A percentile compares a stretch with the other conserved stretches of the same genome.
Evolutionary conservation across 2,797 vertebrate genomes (phyloP).

Genomic region (Eremophila alpestris): DNA sequence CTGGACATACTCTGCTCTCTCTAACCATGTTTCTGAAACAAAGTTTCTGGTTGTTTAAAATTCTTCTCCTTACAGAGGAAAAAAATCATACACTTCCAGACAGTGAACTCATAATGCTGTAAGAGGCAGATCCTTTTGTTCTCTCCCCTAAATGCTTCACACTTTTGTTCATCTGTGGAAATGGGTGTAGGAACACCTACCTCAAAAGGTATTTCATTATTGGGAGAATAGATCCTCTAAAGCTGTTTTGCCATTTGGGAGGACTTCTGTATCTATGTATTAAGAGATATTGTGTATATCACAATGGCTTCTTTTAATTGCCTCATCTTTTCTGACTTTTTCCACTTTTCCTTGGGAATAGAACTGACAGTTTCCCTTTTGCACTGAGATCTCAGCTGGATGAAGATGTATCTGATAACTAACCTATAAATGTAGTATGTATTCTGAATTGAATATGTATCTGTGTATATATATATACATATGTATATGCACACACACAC

Average conservation of each 20-base stretch:
- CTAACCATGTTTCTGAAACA: background rate
- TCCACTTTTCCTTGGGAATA: background rate
- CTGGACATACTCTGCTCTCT: background rate
- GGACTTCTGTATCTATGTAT: background rate
- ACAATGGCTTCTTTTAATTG: background rate
- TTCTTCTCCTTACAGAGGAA: background rate
- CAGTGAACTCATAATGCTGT: background rate
- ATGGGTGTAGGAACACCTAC: background rate
- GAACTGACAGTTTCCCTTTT: background rate
- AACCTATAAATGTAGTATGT: background rate
- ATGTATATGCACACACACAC: background rate
- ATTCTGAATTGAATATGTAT: background rate
- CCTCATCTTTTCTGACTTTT: background rate
- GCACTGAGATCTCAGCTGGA: background rate
- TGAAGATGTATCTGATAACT: background rate
- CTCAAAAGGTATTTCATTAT: background rate
- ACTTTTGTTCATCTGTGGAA: background rate
- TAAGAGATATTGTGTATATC: background rate
- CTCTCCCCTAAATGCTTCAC: background rate
- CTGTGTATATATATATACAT: fast-evolving
- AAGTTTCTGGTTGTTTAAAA: background rate
- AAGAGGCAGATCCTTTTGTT: background rate
- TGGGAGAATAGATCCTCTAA: background rate
- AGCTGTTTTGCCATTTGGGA: background rate
- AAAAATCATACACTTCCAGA: background rate